Evolutionary conservation across 2,888 invertebrate species (phyloP), one percentile per base, ranked within the genome.

Genomic region (Melieria omissa): DNA sequence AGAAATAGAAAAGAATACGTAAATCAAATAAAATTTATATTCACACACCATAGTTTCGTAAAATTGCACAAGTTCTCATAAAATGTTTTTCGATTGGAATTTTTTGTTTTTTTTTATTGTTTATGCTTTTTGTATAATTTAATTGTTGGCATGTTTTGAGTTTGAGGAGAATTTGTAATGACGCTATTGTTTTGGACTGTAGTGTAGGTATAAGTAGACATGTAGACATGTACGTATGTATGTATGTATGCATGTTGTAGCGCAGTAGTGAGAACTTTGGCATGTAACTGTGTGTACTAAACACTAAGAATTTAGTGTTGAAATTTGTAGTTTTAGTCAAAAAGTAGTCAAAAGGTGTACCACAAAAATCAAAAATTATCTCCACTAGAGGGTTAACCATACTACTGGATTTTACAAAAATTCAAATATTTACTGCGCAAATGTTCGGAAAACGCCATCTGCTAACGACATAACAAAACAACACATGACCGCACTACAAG

Each of bases 1-100:
- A 83, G 80, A 83, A 78, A 81, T 83, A 80, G 79, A 72, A 75
- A 67, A 77, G 77, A 78, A 80, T 80, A 83, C 76, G 78, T 73
- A 78, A 83, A 80, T 84, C 81, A 83, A 82, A 81, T 78, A 78
- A 81, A 80, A 79, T 80, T 55, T 41, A 68, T 61, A 61, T 47
- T 14, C 47, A 60, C 29, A 29, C 65, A 44, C 42, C 55, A 60
- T 16, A 63, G 41, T 66, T 47, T 61, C 45, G 46, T 55, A 14
- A 29, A 5, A 10, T 64, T 41, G 29, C 29, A 29, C 2, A 29
- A 29, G 29, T 66, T 42, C 46, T 65, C 46, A 6, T 41, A 44
- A 45, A 16, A 49, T 57, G 41, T 57, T 66, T 65, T 45, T 49
- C 29, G 4, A 10, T 63, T 29, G 14, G 52, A 64, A 54, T 46